These are phyloP conservation scores for Papilio helenus DNA, from an alignment of 1,140 invertebrate genomes.

Conservation along the genomic window DNA sequence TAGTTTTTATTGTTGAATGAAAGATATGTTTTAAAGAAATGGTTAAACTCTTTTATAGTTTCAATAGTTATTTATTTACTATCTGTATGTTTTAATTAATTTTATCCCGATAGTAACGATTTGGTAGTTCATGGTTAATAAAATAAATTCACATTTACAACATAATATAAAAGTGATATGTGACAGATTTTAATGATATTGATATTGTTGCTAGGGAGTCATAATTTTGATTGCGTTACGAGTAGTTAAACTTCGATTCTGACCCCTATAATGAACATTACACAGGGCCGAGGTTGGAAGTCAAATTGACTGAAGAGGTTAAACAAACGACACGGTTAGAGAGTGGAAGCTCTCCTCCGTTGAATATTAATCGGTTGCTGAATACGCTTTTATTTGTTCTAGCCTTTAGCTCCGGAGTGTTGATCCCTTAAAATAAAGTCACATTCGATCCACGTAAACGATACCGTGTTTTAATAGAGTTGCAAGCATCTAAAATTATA, in stretches of 20 bases:
- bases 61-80: neutral
- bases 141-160: no score
- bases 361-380: constrained; percentile 81
- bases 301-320: constrained; percentile 82
- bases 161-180: neutral
- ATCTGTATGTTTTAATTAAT: neutral
- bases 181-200: neutral
- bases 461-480: neutral
- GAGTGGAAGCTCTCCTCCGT: constrained; percentile 73
- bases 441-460: constrained; percentile 6
- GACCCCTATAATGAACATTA: constrained; percentile 79
- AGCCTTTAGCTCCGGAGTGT: constrained; percentile 48
- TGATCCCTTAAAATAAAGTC: constrained; percentile 31
- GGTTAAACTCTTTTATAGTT: neutral
- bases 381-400: constrained; percentile 82
- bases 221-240: constrained; percentile 60
- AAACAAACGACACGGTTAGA: constrained; percentile 79
- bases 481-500: neutral
- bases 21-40: neutral
- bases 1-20: neutral
- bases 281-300: constrained; percentile 79
- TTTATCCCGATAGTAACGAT: neutral
- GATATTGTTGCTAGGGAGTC: constrained; percentile 46
- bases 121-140: no score
- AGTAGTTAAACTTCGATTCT: constrained; percentile 74